phyloP scores from a whole-genome alignment of 2,797 vertebrate species.

The Hipposideros larvatus region DNA sequence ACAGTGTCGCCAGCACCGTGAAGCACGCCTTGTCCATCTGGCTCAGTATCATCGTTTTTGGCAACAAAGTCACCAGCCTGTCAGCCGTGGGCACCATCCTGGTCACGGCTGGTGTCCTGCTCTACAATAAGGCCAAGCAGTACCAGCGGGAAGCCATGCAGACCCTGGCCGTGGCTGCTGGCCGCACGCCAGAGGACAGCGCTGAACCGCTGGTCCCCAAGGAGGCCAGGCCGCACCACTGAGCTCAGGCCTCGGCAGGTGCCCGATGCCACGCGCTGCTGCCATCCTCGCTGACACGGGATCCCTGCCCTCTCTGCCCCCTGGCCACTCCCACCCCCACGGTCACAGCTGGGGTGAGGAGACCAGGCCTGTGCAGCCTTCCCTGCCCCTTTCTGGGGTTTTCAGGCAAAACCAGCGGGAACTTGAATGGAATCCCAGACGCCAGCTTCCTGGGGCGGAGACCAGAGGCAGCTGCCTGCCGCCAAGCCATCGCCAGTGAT shows the following conservation, averaged over 20 bases:
- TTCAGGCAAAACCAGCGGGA: background rate
- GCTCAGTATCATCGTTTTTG: conserved; percentile 97
- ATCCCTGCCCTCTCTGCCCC: background rate
- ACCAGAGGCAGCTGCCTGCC: background rate
- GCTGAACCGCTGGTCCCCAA: conserved; percentile 65
- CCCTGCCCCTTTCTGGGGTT: background rate
- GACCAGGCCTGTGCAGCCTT: accelerated
- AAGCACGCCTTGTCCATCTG: conserved; percentile 98
- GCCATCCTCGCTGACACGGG: accelerated
- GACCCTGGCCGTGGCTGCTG: conserved; percentile 85
- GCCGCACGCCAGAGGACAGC: background rate
- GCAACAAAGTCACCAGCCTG: conserved; percentile 94
- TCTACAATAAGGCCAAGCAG: conserved; percentile 96
- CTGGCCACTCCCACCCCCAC: too few relatives aligned
- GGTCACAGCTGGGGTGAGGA: background rate
- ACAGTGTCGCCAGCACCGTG: conserved; percentile 97
- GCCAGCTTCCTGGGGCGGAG: background rate
- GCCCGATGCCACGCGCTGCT: accelerated
- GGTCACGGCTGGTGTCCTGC: conserved; percentile 94
- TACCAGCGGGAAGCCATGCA: conserved; percentile 91
- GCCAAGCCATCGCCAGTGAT: background rate
- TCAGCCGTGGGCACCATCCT: conserved; percentile 93
- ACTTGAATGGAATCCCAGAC: background rate
- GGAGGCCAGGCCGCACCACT: conserved; percentile 80
- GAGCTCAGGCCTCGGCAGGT: background rate